phyloP scores from a whole-genome alignment of 2,113 vertebrate genomes.

The Elephantulus edwardii region DNA sequence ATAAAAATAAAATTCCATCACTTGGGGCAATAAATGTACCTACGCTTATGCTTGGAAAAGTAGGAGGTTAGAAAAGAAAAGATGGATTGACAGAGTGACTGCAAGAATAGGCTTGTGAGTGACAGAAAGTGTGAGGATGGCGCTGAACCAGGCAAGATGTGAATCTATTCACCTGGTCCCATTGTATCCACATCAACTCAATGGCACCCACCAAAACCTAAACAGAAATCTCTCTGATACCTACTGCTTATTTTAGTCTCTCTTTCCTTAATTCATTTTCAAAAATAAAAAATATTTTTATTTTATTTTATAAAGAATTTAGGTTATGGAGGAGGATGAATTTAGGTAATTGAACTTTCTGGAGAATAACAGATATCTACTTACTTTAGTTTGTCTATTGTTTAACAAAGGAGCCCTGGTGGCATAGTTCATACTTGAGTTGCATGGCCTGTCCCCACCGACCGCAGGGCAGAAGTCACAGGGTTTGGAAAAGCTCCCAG shows the following conservation, averaged over 20 bases:
- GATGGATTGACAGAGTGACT: too few relatives aligned
- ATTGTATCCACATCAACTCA: too few relatives aligned
- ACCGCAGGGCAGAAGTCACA: not conserved
- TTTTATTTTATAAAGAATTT: slow-evolving; percentile 35
- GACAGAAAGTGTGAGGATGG: too few relatives aligned
- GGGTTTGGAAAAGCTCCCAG: not conserved
- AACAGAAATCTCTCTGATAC: too few relatives aligned
- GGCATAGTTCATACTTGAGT: too few relatives aligned
- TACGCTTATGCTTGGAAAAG: too few relatives aligned
- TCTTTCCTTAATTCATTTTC: not conserved
- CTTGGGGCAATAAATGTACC: not conserved
- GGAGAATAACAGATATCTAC: not conserved
- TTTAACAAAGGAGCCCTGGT: too few relatives aligned
- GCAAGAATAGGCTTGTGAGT: too few relatives aligned
- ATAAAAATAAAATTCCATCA: not conserved
- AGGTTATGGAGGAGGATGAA: not conserved
- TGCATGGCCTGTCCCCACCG: not conserved
- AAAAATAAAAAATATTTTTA: slow-evolving; percentile 10
- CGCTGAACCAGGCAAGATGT: too few relatives aligned
- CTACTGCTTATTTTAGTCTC: not conserved
- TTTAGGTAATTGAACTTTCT: not conserved
- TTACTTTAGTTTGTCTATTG: not conserved
- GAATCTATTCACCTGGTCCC: too few relatives aligned
- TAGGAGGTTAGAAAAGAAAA: too few relatives aligned
- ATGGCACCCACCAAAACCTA: too few relatives aligned